Evolutionary conservation across 2,888 invertebrate genomes (phyloP).

Genomic region (Punctoribates punctum): DNA sequence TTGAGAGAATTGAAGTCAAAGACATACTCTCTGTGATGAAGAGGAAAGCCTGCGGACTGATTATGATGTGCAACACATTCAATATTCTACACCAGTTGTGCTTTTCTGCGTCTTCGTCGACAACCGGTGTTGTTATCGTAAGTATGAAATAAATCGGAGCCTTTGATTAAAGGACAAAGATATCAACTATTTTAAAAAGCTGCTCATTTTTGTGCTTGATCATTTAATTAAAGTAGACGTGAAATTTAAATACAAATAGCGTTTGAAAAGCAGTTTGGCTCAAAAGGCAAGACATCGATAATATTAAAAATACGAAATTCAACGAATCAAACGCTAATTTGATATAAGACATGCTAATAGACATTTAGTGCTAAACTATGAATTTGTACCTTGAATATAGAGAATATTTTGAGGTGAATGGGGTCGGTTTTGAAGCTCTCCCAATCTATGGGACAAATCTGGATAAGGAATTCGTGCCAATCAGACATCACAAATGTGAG

Average conservation of each 20-base stretch:
- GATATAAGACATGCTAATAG: too few species aligned
- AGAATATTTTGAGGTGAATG: slow-evolving; percentile 52
- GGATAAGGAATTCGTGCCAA: slow-evolving; percentile 39
- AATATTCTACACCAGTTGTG: slow-evolving; percentile 62
- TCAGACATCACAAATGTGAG: slow-evolving; percentile 5
- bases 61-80: slow-evolving; percentile 58
- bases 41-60: slow-evolving; percentile 54
- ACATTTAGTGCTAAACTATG: too few species aligned
- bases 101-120: slow-evolving; percentile 56
- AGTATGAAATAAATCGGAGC: slow-evolving; percentile 58
- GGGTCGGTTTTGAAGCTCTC: slow-evolving; percentile 1
- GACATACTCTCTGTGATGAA: slow-evolving; percentile 52
- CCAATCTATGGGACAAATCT: slow-evolving; percentile 42
- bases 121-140: slow-evolving; percentile 60
- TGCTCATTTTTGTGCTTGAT: too few species aligned
- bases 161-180: slow-evolving; percentile 50
- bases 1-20: neutral
- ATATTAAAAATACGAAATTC: too few species aligned
- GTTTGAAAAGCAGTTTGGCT: too few species aligned
- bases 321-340: too few species aligned
- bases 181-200: neutral
- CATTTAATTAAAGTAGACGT: too few species aligned
- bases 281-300: too few species aligned
- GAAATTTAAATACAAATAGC: too few species aligned
- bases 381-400: slow-evolving; percentile 54